Evolutionary conservation across 1,140 invertebrate species (phyloP).

Genomic region (Aphidius gifuensis): DNA sequence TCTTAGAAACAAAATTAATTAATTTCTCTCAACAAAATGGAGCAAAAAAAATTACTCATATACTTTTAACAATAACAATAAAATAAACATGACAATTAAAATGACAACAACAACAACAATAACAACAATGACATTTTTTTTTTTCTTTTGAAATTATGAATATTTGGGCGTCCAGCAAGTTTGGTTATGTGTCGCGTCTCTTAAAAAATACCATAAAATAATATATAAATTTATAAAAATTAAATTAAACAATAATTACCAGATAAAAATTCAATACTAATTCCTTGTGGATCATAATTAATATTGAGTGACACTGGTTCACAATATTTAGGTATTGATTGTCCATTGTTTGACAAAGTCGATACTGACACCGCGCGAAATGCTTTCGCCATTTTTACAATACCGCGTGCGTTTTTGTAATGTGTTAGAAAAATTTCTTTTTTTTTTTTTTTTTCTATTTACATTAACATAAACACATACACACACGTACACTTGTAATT

Average conservation of each 20-base stretch:
- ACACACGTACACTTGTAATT: no score
- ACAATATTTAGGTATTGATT: conserved; percentile 65
- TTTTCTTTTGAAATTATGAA: no score
- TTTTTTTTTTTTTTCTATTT: no score
- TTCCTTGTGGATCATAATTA: conserved; percentile 74
- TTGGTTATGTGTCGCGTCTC: conserved; percentile 37
- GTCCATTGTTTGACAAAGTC: conserved; percentile 66
- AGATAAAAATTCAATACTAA: conserved; percentile 66
- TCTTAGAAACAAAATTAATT: background rate
- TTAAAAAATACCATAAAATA: conserved; percentile 27
- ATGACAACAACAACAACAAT: conserved; percentile 5
- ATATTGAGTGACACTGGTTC: conserved; percentile 66
- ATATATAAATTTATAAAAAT: no score
- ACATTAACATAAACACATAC: no score
- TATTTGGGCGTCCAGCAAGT: conserved; percentile 24
- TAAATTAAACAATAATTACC: conserved; percentile 42
- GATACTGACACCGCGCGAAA: conserved; percentile 68
- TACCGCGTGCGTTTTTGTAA: conserved; percentile 48
- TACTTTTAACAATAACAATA: no score
- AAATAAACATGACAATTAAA: conserved; percentile 2
- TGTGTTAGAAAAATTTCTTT: conserved; percentile 23
- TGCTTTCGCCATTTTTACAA: conserved; percentile 66
- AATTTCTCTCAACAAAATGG: background rate
- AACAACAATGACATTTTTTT: background rate
- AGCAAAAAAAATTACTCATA: no score